Conservation (phyloP, 1,140 invertebrate genomes). For the Euura saliciscinereae region DNA sequence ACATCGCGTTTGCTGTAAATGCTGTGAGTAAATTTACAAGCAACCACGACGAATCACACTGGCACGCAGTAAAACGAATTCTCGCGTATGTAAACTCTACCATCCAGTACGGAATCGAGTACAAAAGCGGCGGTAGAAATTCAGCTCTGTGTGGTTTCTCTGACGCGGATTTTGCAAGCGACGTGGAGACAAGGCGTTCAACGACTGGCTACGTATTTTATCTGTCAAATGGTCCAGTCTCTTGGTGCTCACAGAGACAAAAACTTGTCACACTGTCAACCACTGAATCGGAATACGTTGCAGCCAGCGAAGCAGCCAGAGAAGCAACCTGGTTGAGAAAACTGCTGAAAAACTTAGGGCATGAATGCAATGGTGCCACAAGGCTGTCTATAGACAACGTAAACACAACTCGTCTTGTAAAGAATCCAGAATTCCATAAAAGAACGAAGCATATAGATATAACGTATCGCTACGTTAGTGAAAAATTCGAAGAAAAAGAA, state of each 20-base stretch:
- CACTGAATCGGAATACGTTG: conserved; percentile 46
- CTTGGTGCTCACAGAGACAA: conserved; percentile 41
- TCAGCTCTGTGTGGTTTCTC: too few species aligned
- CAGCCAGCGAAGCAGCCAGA: conserved; percentile 30
- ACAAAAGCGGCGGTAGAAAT: conserved; percentile 20
- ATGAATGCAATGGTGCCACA: too few species aligned
- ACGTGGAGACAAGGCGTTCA: too few species aligned
- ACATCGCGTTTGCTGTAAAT: conserved; percentile 38
- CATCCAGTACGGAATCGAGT: conserved; percentile 26
- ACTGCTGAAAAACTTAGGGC: too few species aligned
- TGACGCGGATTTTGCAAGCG: conserved; percentile 23
- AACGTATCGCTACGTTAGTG: conserved; percentile 30
- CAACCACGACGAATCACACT: conserved; percentile 36
- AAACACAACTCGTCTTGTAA: conserved; percentile 23
- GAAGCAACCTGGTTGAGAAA: too few species aligned
- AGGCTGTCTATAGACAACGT: too few species aligned
- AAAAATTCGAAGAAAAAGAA: too few species aligned
- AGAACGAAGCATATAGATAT: conserved; percentile 35
- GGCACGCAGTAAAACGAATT: too few species aligned
- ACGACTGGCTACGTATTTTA: conserved; percentile 18
- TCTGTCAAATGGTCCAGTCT: conserved; percentile 21
- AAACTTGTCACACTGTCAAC: conserved; percentile 25
- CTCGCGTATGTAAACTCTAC: conserved; percentile 35
- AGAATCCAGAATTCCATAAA: conserved; percentile 27
- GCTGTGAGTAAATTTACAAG: conserved; percentile 34